A percentile compares a stretch with the other conserved stretches of the same genome.
phyloP scores from a whole-genome alignment of 2,888 invertebrate species.

The Cataglyphis livida region DNA sequence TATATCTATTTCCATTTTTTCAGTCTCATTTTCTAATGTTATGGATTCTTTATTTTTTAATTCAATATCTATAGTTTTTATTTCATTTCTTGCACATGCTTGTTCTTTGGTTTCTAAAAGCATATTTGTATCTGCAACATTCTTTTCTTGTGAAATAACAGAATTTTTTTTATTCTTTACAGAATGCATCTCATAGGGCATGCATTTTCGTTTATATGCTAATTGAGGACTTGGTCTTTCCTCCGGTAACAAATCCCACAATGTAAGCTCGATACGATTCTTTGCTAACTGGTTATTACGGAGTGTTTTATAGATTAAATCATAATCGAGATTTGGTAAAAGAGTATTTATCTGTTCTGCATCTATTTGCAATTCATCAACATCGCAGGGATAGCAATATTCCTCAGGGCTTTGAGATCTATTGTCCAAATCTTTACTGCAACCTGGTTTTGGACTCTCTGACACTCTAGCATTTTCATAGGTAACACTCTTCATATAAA shows the following conservation, averaged over 20 bases:
- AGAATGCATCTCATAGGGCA: background rate
- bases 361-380: constrained; percentile 39
- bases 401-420: background rate
- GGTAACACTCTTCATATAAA: constrained; percentile 28
- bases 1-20: background rate
- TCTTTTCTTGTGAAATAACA: background rate
- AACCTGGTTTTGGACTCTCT: constrained; percentile 72
- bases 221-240: constrained; percentile 36
- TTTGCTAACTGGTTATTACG: constrained; percentile 47
- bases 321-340: constrained; percentile 59
- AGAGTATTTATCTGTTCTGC: constrained; percentile 56
- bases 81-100: background rate
- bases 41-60: background rate
- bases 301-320: constrained; percentile 57
- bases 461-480: background rate
- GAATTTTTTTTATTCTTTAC: background rate
- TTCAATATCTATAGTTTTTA: background rate
- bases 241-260: constrained; percentile 74
- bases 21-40: background rate
- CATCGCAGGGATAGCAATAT: no score
- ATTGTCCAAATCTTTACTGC: constrained; percentile 73
- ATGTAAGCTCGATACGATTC: constrained; percentile 67
- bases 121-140: background rate
- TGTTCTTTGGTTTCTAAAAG: no score
- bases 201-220: constrained; percentile 14